phyloP scores from a whole-genome alignment of 2,113 vertebrate genomes.

The Myodes glareolus region DNA sequence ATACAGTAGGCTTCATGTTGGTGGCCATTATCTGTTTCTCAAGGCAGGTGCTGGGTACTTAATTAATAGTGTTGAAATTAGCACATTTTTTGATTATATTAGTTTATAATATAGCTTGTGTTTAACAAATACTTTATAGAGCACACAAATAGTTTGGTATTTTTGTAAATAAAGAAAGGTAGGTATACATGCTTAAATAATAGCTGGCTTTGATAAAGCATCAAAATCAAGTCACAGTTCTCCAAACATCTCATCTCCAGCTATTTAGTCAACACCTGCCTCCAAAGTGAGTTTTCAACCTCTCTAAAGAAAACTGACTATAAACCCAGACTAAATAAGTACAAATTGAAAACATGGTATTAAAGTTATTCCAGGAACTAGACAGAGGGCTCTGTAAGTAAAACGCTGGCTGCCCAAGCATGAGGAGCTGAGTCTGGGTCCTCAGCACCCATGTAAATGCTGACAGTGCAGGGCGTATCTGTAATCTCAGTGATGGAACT shows the following conservation, averaged over 20 bases:
- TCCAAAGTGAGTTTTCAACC: background rate
- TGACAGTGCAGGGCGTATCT: background rate
- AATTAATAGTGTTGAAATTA: background rate
- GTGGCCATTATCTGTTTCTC: background rate
- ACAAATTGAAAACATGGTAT: background rate
- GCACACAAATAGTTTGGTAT: background rate
- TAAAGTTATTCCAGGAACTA: background rate
- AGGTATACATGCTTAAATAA: background rate
- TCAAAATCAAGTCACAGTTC: background rate
- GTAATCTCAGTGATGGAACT: background rate
- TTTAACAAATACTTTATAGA: background rate
- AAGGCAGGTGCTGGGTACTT: background rate
- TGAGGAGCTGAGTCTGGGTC: background rate
- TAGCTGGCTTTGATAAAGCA: background rate
- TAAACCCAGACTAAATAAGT: background rate
- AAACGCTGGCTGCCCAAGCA: background rate
- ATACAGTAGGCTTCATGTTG: background rate
- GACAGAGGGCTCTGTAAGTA: no score
- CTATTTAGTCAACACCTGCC: background rate
- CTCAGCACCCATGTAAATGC: background rate
- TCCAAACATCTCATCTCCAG: background rate
- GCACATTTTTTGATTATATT: background rate
- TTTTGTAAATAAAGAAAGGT: background rate
- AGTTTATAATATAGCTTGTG: background rate
- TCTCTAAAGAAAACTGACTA: background rate